Conservation (phyloP, 2,113 vertebrate species). For the Neolamprologus cancellatus region DNA sequence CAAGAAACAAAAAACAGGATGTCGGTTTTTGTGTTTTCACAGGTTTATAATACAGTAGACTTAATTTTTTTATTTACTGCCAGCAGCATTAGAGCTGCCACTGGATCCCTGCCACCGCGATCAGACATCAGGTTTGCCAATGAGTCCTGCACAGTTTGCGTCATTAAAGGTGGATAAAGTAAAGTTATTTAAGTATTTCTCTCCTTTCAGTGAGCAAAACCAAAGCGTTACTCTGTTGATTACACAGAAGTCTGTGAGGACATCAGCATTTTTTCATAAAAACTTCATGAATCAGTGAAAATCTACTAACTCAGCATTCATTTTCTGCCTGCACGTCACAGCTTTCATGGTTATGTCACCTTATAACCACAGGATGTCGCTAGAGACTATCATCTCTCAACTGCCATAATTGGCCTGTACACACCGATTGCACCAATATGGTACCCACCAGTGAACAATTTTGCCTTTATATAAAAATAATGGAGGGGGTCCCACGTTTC, state of each 20-base stretch:
- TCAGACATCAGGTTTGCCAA: neutral
- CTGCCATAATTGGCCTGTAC: neutral
- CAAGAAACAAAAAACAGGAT: neutral
- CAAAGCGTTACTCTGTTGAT: neutral
- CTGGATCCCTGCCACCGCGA: neutral
- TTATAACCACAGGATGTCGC: slow-evolving; percentile 20
- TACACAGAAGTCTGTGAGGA: neutral
- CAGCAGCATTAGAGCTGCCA: neutral
- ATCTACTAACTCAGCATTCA: neutral
- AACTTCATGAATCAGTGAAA: neutral
- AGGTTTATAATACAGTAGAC: neutral
- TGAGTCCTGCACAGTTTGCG: neutral
- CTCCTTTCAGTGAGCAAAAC: neutral
- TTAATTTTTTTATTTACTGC: neutral
- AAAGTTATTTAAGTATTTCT: neutral
- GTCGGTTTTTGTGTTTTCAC: neutral
- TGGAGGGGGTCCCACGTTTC: neutral
- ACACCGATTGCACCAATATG: neutral
- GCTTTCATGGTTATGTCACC: neutral
- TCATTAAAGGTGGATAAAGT: neutral
- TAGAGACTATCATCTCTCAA: neutral
- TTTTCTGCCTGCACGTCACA: neutral
- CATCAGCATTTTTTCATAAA: neutral
- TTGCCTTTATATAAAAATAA: neutral
- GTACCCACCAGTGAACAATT: neutral